These are phyloP conservation scores for Dascyllus trimaculatus DNA, from an alignment of 2,113 vertebrate genomes.

Conservation along the genomic window DNA sequence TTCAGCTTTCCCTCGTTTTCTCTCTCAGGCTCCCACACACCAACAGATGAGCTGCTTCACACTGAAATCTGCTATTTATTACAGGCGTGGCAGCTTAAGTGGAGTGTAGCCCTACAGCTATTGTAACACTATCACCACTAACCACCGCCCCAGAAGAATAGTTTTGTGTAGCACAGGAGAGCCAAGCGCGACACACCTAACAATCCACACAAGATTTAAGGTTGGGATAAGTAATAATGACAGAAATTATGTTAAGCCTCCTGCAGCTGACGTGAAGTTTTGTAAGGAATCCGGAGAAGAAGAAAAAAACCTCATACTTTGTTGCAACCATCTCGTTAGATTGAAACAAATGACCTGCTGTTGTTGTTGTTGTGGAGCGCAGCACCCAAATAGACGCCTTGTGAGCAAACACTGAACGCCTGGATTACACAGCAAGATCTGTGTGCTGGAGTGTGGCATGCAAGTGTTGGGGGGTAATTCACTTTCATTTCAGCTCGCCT, in stretches of 20 bases:
- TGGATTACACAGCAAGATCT: slow-evolving; percentile 32
- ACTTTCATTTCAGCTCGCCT: slow-evolving; percentile 42
- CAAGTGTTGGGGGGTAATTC: slow-evolving; percentile 18
- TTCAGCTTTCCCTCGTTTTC: slow-evolving; percentile 27
- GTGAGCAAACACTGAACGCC: slow-evolving; percentile 34
- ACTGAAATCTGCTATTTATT: slow-evolving; percentile 61
- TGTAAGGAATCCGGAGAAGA: slow-evolving; percentile 2
- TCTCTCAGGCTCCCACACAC: slow-evolving; percentile 36
- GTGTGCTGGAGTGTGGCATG: slow-evolving; percentile 35
- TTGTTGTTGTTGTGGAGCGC: slow-evolving; percentile 38
- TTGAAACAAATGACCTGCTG: slow-evolving; percentile 66
- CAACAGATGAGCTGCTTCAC: slow-evolving; percentile 49
- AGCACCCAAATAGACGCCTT: slow-evolving; percentile 30
- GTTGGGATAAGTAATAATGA: slow-evolving; percentile 33
- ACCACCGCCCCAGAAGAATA: slow-evolving; percentile 28
- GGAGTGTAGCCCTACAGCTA: slow-evolving; percentile 58
- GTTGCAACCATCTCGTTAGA: slow-evolving; percentile 44
- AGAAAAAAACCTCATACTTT: neutral
- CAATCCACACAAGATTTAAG: slow-evolving; percentile 36
- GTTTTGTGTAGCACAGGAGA: slow-evolving; percentile 15
- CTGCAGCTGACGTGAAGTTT: slow-evolving; percentile 12
- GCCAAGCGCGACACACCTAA: slow-evolving; percentile 20
- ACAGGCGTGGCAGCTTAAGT: slow-evolving; percentile 66
- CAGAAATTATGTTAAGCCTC: slow-evolving; percentile 57
- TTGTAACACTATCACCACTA: slow-evolving; percentile 46